Evolutionary conservation across 2,113 vertebrate species (phyloP).

Genomic region (Buteo buteo): DNA sequence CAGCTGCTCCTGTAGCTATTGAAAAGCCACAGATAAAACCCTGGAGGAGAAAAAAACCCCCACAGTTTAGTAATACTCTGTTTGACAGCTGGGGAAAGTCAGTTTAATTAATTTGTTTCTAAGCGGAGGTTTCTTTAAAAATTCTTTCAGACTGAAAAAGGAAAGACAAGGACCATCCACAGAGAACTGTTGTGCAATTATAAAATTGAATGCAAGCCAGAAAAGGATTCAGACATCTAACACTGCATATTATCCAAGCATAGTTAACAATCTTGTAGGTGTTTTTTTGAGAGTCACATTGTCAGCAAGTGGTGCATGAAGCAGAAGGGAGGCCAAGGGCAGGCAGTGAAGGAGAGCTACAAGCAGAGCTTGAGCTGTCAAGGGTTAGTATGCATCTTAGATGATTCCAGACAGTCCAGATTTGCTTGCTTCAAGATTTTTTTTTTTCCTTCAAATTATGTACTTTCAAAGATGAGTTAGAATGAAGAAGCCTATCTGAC

Average conservation of each 20-base stretch:
- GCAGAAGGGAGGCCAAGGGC: background rate
- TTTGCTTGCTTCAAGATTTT: background rate
- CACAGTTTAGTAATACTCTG: slow-evolving; percentile 33
- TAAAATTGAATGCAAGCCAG: background rate
- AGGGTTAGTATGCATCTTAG: background rate
- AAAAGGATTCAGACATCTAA: background rate
- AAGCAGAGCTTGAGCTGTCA: background rate
- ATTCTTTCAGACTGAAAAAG: background rate
- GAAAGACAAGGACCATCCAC: background rate
- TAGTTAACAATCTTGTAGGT: background rate
- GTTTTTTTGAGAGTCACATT: background rate
- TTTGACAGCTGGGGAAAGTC: slow-evolving; percentile 10
- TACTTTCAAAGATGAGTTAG: background rate
- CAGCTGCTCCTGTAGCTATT: slow-evolving; percentile 91
- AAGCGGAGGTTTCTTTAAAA: background rate
- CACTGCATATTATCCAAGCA: background rate
- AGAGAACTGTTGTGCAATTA: slow-evolving; percentile 4
- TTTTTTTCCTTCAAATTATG: background rate
- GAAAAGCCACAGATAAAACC: slow-evolving; percentile 96
- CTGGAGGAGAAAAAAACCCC: slow-evolving; percentile 64
- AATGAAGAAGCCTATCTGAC: background rate
- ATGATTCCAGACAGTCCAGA: background rate
- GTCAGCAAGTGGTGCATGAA: background rate
- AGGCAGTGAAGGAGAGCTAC: background rate
- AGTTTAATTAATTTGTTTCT: slow-evolving; percentile 31